Evolutionary conservation across 2,797 vertebrate genomes (phyloP), one percentile per base, ranked within the genome.

Genomic region (Helicolenus hilgendorfi): DNA sequence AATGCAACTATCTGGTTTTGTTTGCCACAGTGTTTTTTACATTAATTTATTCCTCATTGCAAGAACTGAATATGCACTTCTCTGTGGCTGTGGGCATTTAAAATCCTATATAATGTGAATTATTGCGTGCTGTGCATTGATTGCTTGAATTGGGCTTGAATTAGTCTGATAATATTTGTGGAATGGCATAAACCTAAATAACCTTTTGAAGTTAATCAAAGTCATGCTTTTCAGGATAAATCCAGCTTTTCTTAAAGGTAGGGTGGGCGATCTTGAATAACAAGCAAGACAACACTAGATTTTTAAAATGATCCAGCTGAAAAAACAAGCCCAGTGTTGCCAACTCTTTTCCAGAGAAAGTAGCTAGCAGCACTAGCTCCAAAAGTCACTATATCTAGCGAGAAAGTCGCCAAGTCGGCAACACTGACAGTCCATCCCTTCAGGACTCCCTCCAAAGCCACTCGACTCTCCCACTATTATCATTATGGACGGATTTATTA

Each of bases 191-290:
- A 65, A 9, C 1, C 18, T 63, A 5, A 63, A 69, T 73, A 15
- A 38, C 2, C 7, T 18, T 68, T 18, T 73, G 14, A 55, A n/a
- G 3, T 31, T 11, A 26, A 64, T 1, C 4, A 5, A 45, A 9
- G 24, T 18, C 9, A 8, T 26, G 33, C 2, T 68, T 65, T 41
- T 27, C 15, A 75, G 55, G 26, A 22, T 38, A 20, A 53, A 77
- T 27, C 9, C 15, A 49, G 7, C 6, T 65, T 36, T 10, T 59
- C 36, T 24, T 24, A 13, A 49, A 49, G 45, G 45, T 49, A 49
- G 45, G 45, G 18, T 45, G 0, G 7, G 45, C 0, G 3, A 49
- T 49, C 18, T 20, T 20, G 45, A 49, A 18, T 0, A 20, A 49
- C 45, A 49, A 49, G 15, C 0, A 49, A 0, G 41, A 49, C 45